Percentiles rank a stretch among this genome's conserved stretches.
Conservation (phyloP, 2,113 vertebrate species). For the Thinocorus orbignyianus region DNA sequence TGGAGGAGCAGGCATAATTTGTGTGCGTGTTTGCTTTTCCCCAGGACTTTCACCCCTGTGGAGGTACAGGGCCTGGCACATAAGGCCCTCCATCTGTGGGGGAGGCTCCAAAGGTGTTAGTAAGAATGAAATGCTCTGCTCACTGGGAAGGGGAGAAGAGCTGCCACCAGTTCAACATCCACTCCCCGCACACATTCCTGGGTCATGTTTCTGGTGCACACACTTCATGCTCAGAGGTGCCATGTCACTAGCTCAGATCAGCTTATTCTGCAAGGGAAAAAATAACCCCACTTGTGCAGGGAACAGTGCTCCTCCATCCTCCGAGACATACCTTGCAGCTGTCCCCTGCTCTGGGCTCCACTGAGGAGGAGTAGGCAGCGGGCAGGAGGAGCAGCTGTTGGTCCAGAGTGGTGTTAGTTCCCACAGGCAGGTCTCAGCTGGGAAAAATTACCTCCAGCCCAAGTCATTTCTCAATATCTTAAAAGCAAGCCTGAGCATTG, state of each 20-base stretch:
- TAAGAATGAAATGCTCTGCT: background rate
- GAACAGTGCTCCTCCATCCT: background rate
- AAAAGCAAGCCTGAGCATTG: background rate
- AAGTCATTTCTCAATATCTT: background rate
- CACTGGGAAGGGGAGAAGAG: background rate
- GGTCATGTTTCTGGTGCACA: background rate
- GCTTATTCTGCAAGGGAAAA: background rate
- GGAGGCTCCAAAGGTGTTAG: background rate
- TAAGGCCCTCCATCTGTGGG: background rate
- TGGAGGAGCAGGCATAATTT: rapidly evolving
- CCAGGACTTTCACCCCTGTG: background rate
- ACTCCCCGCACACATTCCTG: rapidly evolving
- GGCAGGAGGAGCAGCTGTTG: background rate
- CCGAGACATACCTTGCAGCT: background rate
- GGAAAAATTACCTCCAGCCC: too few relatives aligned
- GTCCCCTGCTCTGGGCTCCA: background rate
- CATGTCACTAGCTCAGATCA: background rate
- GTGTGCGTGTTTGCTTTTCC: background rate
- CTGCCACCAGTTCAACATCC: background rate
- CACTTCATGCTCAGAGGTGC: background rate
- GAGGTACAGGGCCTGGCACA: background rate
- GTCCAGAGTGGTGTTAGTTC: background rate
- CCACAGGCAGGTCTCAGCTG: background rate
- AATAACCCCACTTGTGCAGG: background rate
- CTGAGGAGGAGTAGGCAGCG: background rate